Evolutionary conservation across 2,113 vertebrate species (phyloP).

Genomic region (Balaenoptera acutorostrata): DNA sequence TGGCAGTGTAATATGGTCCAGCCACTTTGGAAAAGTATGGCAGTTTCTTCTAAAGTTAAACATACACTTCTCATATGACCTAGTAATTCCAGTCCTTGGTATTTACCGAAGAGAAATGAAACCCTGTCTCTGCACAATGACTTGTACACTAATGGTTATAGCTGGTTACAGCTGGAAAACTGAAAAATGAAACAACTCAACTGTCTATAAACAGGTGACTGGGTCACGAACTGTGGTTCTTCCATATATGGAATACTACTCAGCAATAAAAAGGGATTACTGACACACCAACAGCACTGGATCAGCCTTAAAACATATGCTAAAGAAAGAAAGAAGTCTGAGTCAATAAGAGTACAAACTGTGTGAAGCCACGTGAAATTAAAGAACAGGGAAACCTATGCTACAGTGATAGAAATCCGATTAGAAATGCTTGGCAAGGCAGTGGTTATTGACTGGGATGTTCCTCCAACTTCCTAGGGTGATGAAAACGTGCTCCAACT

Average conservation of each 20-base stretch:
- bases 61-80: neutral
- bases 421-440: neutral
- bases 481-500: neutral
- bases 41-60: neutral
- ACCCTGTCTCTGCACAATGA: neutral
- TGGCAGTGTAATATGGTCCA: neutral
- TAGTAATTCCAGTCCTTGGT: neutral
- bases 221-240: neutral
- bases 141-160: neutral
- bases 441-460: neutral
- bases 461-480: neutral
- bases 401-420: neutral
- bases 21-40: neutral
- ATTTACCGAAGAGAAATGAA: constrained; percentile 22
- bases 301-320: neutral
- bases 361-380: neutral
- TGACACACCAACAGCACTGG: neutral
- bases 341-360: neutral
- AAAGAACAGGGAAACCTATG: neutral
- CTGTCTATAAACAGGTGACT: neutral
- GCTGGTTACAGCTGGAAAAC: neutral
- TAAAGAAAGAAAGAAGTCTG: neutral
- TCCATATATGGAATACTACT: neutral
- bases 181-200: neutral
- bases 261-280: neutral